phyloP scores from a whole-genome alignment of 2,797 vertebrate species.

The Emydoidea blandingii region DNA sequence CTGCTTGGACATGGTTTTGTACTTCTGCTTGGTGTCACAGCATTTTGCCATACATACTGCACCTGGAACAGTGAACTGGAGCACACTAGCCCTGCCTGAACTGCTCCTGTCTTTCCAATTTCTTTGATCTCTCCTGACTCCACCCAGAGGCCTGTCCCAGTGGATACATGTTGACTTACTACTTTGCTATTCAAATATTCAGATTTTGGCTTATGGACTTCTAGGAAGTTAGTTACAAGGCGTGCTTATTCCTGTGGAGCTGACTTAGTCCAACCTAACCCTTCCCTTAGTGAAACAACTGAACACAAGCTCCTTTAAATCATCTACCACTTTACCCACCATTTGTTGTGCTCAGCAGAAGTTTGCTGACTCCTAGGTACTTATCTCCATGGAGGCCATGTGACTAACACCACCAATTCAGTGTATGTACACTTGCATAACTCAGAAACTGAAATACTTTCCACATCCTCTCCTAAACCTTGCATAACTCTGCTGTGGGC shows the following conservation, averaged over 20 bases:
- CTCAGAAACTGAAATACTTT: not conserved
- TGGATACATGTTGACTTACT: not conserved
- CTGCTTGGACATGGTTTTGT: not conserved
- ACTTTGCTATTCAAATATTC: not conserved
- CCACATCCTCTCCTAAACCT: not conserved
- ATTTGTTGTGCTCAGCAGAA: not conserved
- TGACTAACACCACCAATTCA: accelerated
- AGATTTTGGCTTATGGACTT: not conserved
- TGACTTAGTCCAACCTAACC: not conserved
- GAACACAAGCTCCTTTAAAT: not conserved
- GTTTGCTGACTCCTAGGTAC: not conserved
- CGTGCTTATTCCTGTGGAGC: not conserved
- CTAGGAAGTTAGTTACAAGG: not conserved
- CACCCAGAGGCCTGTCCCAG: not conserved
- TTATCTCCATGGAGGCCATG: accelerated
- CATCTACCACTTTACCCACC: not conserved
- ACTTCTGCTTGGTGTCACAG: not conserved
- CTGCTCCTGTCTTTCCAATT: accelerated
- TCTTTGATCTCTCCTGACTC: not conserved
- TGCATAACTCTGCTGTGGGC: not conserved
- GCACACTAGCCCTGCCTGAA: not conserved
- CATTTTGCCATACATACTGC: not conserved
- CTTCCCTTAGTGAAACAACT: not conserved
- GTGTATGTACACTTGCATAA: not conserved
- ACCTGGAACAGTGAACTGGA: not conserved